Base-by-base conservation (phyloP, 2,888 invertebrate genomes). In the Nomada ruficornis region DNA sequence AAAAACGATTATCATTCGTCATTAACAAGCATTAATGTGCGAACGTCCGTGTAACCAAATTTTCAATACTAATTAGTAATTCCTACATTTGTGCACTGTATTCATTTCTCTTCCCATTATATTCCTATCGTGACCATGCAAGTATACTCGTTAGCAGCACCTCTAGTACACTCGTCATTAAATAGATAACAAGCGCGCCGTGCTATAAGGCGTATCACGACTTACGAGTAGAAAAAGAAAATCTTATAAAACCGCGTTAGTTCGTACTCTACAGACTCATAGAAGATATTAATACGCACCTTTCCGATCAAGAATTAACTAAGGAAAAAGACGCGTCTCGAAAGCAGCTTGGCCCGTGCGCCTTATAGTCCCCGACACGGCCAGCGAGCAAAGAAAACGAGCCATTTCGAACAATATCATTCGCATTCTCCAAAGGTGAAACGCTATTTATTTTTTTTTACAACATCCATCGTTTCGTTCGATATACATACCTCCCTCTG, bases 101-200 rank as follows among this genome's bases (percentile, higher is more conserved):
- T 54, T 44, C 44, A 54, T 54, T 62, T 68, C 29, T 20, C 4
- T 70, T 70, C 63, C 50, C 42, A 47, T 60, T 68, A 50, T 0
- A 9, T 55, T 54, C 52, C 29, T 52, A 69, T 63, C 44, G 23
- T 54, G 63, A 63, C 26, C n/a, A n/a, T 36, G 13, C 10, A 59
- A 76, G 47, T 70, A 54, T 44, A 62, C 62, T 73, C 52, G 64
- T 78, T 68, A 69, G 78, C 79, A 82, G 82, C 82, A 82, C 81
- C 75, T 81, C 82, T 74, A 82, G 82, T 55, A 63, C 70, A 71
- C 65, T 70, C 47, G 52, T 73, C 68, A 70, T 84, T 83, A 83
- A 78, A 83, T 78, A 82, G 68, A 55, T 65, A 82, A 67, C 42
- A 77, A 64, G 60, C 69, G 71, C 75, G 74, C 55, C 68, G 74